Percentiles rank a stretch among this genome's conserved stretches.
These are phyloP conservation scores for Sisor rabdophorus DNA, from an alignment of 2,113 vertebrate species.

Conservation along the genomic window DNA sequence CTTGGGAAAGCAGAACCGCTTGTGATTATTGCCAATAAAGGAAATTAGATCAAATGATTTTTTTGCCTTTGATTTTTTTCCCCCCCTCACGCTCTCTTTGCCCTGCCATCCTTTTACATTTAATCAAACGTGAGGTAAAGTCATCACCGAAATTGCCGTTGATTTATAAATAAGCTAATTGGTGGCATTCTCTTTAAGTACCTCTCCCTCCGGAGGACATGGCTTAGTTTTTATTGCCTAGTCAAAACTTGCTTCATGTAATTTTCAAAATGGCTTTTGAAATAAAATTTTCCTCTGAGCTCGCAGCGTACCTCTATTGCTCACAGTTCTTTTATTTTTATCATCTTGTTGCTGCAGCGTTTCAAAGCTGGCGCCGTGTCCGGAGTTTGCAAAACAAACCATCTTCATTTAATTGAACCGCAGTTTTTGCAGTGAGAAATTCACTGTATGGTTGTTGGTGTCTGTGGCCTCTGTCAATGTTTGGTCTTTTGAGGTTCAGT, in stretches of 20 bases:
- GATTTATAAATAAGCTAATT: conserved; percentile 97
- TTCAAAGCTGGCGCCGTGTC: conserved; percentile 32
- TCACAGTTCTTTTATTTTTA: conserved; percentile 62
- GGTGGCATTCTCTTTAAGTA: conserved; percentile 88
- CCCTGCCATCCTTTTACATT: conserved; percentile 63
- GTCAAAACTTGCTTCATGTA: conserved; percentile 85
- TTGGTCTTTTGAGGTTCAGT: conserved; percentile 32
- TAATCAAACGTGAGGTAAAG: conserved; percentile 87
- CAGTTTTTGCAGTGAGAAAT: conserved; percentile 27
- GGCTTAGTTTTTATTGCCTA: conserved; percentile 81
- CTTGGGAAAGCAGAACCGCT: conserved; percentile 51
- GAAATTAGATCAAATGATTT: conserved; percentile 76
- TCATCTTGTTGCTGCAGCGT: conserved; percentile 28
- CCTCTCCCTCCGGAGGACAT: conserved; percentile 69
- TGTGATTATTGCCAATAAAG: conserved; percentile 78
- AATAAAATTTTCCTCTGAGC: conserved; percentile 76
- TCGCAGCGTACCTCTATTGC: conserved; percentile 72
- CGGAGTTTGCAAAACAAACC: conserved; percentile 40
- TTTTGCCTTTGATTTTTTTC: conserved; percentile 77
- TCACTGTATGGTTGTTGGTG: conserved; percentile 37
- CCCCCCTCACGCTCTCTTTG: conserved; percentile 10
- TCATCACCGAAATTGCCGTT: conserved; percentile 89
- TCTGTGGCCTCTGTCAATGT: conserved; percentile 29
- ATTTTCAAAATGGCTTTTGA: conserved; percentile 91
- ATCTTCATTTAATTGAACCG: conserved; percentile 20